Evolutionary conservation across 2,888 invertebrate genomes (phyloP).

Genomic region (Piscicola geometra): DNA sequence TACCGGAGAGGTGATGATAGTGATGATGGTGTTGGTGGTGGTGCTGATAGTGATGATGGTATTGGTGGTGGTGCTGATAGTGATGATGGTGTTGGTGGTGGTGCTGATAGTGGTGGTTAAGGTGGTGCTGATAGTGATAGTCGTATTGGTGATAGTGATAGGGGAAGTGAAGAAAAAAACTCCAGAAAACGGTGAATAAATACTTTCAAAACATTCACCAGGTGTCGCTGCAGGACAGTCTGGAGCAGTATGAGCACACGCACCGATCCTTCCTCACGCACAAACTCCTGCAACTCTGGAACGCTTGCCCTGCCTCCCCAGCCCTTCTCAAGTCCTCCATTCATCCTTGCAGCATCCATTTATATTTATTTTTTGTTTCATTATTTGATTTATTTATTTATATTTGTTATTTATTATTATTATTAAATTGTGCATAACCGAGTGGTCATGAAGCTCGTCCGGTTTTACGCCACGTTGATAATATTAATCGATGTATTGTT

Average conservation of each 20-base stretch:
- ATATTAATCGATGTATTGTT: too few species aligned
- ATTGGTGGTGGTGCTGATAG: background rate
- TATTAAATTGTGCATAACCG: too few species aligned
- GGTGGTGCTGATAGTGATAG: background rate
- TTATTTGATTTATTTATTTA: too few species aligned
- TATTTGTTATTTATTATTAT: too few species aligned
- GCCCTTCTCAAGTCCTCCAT: background rate
- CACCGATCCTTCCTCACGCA: background rate
- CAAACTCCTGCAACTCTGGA: slow-evolving; percentile 5
- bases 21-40: background rate
- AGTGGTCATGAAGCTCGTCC: too few species aligned
- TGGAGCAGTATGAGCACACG: background rate
- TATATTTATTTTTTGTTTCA: too few species aligned
- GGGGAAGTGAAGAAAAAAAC: background rate
- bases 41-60: background rate
- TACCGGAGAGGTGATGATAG: background rate
- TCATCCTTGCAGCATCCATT: too few species aligned
- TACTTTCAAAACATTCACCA: background rate
- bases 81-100: background rate
- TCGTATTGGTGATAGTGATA: background rate
- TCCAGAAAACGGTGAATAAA: background rate
- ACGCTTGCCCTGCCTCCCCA: background rate
- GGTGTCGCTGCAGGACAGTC: background rate
- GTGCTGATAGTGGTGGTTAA: background rate
- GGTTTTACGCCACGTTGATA: too few species aligned